Conservation (phyloP, 2,113 vertebrate species). For the Onychostoma macrolepis region DNA sequence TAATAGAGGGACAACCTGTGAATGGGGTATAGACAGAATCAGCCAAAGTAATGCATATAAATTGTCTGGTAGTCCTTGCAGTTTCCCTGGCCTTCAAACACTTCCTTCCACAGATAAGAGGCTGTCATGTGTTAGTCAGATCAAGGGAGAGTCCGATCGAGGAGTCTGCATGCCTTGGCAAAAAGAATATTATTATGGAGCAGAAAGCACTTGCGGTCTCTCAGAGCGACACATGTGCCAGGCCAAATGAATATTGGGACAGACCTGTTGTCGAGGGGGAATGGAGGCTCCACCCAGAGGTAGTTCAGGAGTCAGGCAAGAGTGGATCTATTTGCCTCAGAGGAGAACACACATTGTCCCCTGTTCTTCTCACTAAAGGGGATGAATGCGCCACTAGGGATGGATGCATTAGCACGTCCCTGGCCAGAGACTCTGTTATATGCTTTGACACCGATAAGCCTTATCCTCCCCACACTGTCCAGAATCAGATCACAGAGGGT, state of each 20-base stretch:
- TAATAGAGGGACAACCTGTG: neutral
- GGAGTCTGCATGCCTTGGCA: neutral
- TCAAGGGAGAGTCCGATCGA: neutral
- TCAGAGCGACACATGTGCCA: neutral
- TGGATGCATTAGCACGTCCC: too few relatives aligned
- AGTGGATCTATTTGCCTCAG: neutral
- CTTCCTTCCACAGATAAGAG: neutral
- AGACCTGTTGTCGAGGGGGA: neutral
- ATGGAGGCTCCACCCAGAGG: neutral
- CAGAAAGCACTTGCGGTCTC: neutral
- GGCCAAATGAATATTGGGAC: neutral
- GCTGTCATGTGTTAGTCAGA: neutral
- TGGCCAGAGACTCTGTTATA: too few relatives aligned
- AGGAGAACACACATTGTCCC: neutral
- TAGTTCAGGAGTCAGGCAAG: neutral
- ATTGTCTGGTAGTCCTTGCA: neutral
- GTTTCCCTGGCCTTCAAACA: neutral
- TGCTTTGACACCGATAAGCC: too few relatives aligned
- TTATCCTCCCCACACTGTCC: too few relatives aligned
- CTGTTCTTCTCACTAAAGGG: too few relatives aligned
- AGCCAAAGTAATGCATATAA: neutral
- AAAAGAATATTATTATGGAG: neutral
- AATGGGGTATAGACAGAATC: neutral
- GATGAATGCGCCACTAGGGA: too few relatives aligned
- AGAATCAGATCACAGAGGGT: too few relatives aligned